Base-by-base conservation (phyloP, 2,888 invertebrate genomes). In the Lepidocyrtoides sp. region DNA sequence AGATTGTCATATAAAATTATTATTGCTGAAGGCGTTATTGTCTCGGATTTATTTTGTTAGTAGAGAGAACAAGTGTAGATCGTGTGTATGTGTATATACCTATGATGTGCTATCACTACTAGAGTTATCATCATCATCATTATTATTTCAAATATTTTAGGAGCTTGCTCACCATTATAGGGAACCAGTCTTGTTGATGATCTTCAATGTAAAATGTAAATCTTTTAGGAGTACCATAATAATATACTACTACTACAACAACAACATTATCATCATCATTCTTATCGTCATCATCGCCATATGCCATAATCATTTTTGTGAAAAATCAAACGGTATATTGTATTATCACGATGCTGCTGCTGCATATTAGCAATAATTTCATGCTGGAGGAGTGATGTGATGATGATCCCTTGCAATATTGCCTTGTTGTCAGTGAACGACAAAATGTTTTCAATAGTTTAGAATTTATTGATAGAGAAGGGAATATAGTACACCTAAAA, bases 1-100 rank as follows among this genome's bases (percentile, higher is more conserved):
- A 94, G 94, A 93, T 93, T 94, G 94, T 94, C 94, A 93, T 94
- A 93, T 94, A 93, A 93, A 94, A 94, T 94, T 94, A 94, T 94
- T 93, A 92, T 92, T 92, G 93, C 93, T 91, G 54, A 66, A 85
- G 93, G 93, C 92, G 60, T 82, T 89, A 89, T 87, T 69, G 82
- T 86, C 90, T 91, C 90, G 89, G 89, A 84, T 90, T 77, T 82
- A 90, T 75, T 89, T 83, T 63, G 75, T 82, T 66, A 51, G 72
- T n/a, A 77, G 51, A 10, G 63, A 26, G 63, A 29, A 63, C 29
- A 75, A 32, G 51, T 41, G 5, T 29, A 48, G 29, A 63, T n/a
- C n/a, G 63, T 29, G 8, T 29, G 12, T 3, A 23, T 10, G 54
- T 44, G 82, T 60, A 60, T 23, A 44, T 36, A 36, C 26, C 0